Base-by-base conservation (phyloP, 2,113 vertebrate genomes). In the Engystomops pustulosus region DNA sequence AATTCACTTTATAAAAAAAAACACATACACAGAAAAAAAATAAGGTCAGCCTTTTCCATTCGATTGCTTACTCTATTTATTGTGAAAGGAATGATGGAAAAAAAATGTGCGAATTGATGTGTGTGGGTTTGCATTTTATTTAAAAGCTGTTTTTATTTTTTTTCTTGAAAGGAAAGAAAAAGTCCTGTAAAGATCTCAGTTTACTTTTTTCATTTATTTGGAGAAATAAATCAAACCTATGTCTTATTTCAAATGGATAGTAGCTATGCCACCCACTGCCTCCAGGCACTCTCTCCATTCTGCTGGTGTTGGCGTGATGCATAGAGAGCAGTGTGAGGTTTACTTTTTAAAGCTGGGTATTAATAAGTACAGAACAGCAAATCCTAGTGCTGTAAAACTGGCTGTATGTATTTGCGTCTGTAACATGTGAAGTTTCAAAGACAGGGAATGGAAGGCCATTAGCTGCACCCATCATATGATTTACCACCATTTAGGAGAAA, bases 1-100 rank as follows among this genome's bases (percentile, higher is more conserved):
- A 83, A 83, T 83, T 75, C 53, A 83, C 71, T 83, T 75, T 83
- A 83, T 75, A 74, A 75, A 81, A 81, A 80, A 80, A 72, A 20
- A 41, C 45, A 38, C 67, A 82, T 14, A 83, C 7, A 44, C 34
- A 9, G 44, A 82, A 32, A 83, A 51, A 74, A 83, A 83, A 83
- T 76, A 83, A 83, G 70, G 81, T 75, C 81, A 75, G 62, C 51
- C 69, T n/a, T 75, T 75, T 75, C 80, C 15, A 72, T 83, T 62
- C 38, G 25, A 75, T 75, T 60, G 70, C 49, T 47, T 74, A 75
- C 53, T 32, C 20, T n/a, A 81, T 81, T 81, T 71, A 44, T 81
- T 55, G 67, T 71, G 36, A 81, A 71, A 81, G 65, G 65, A 69
- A 70, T 71, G 47, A 69, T 53, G 27, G 65, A 68, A 17, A 20